Evolutionary conservation across 2,113 vertebrate species (phyloP).

Genomic region (Megaceryle maxima): DNA sequence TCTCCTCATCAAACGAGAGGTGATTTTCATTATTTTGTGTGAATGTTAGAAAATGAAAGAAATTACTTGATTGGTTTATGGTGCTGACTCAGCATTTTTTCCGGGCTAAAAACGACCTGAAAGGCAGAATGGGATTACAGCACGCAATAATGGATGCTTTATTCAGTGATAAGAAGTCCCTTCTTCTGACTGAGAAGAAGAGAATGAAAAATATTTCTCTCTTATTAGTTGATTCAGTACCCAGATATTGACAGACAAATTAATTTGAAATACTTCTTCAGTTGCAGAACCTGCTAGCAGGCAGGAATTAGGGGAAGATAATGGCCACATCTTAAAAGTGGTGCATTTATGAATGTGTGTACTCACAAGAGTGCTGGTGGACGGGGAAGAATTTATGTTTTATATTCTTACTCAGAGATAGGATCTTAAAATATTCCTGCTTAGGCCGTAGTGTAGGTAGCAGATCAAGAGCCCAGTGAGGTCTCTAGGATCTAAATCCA

Average conservation of each 20-base stretch:
- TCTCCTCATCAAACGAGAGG: conserved; percentile 45
- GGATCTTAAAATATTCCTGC: not conserved
- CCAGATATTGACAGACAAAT: conserved; percentile 61
- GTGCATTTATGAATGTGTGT: conserved; percentile 10
- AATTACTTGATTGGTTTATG: conserved; percentile 65
- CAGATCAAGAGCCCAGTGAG: not conserved
- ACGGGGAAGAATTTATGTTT: conserved; percentile 19
- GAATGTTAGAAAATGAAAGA: conserved; percentile 69
- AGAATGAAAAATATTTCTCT: conserved; percentile 48
- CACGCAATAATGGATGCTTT: not conserved
- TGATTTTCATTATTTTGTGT: conserved; percentile 71
- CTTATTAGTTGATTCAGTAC: conserved; percentile 53
- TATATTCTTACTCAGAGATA: not conserved
- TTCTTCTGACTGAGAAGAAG: conserved; percentile 34
- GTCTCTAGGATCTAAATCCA: not conserved
- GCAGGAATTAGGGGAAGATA: conserved; percentile 39
- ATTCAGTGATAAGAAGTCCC: conserved; percentile 49
- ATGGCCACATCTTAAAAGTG: conserved; percentile 3
- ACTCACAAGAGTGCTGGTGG: not conserved
- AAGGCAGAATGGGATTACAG: conserved; percentile 38
- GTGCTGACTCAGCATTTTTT: conserved; percentile 67
- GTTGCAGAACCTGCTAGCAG: conserved; percentile 26
- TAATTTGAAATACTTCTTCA: conserved; percentile 59
- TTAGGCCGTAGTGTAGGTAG: not conserved
- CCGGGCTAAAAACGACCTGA: conserved; percentile 43